A percentile compares a stretch with the other conserved stretches of the same genome.
These are phyloP conservation scores for Centropyge bicolor DNA, from an alignment of 2,797 vertebrate genomes.

Conservation along the genomic window DNA sequence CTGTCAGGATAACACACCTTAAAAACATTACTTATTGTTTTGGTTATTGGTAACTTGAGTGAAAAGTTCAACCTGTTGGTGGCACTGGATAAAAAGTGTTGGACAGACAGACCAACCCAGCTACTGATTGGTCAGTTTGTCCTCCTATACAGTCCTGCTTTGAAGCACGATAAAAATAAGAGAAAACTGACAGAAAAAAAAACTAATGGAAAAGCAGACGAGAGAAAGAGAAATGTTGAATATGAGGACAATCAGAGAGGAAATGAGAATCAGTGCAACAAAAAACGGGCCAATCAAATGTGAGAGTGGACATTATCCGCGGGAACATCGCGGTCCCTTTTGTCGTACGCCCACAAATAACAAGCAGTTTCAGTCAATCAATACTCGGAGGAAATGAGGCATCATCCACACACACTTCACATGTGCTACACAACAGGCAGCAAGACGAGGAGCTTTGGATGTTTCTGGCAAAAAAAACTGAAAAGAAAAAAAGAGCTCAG, in stretches of 20 bases:
- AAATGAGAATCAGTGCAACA: background rate
- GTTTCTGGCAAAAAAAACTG: background rate
- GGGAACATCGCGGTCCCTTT: background rate
- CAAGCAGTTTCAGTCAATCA: background rate
- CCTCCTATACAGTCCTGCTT: background rate
- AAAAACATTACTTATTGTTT: no score
- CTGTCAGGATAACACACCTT: no score
- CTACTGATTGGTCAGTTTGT: background rate
- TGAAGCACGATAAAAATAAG: background rate
- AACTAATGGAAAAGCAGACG: background rate
- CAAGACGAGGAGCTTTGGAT: background rate
- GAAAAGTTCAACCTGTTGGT: background rate
- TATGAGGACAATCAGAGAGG: background rate
- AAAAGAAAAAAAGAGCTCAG: background rate
- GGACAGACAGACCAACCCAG: background rate
- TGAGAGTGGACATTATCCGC: background rate
- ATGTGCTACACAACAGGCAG: background rate
- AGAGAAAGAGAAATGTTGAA: background rate
- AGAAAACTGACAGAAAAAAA: no score
- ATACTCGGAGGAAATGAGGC: background rate
- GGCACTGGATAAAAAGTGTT: background rate
- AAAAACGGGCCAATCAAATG: background rate
- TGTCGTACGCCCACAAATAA: background rate
- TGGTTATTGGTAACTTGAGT: no score
- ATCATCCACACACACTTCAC: constrained; percentile 1